Base-by-base conservation (phyloP, 2,888 invertebrate genomes). In the Calephelis perditalis region DNA sequence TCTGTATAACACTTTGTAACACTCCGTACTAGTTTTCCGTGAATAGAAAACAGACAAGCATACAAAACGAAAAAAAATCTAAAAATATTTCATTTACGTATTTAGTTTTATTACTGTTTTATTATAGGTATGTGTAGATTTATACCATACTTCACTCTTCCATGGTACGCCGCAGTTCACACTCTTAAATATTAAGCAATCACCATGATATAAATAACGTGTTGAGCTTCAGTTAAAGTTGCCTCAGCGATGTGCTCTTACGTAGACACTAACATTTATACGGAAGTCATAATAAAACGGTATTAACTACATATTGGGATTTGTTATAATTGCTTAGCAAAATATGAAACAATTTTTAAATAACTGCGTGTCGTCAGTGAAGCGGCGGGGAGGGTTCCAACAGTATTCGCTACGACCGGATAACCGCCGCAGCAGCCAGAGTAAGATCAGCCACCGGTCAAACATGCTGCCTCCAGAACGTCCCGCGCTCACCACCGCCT, bases 401-500 rank as follows among this genome's bases (percentile, higher is more conserved):
- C 47, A 45, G 12, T 47, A 44, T 44, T 15, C 35, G 8, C 5
- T 5, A 10, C 35, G 15, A 35, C 26, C 7, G 58, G 44, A 35
- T 26, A 36, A 36, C 36, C 67, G 46, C 46, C 47, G 56, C 64
- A 68, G 67, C 68, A 74, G 76, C 68, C 83, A 82, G 75, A 82
- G 77, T 81, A 77, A 73, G 75, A 67, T 74, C 78, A 76, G 81
- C 76, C 85, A 71, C 75, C 84, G 81, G 73, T 75, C 85, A 59
- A 77, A 79, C 72, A 90, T 91, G 91, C 78, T 90, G 82, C 89
- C 90, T 71, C 81, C 84, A 66, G 88, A 89, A 81, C 82, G 86
- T 73, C 73, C 79, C 73, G 82, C 80, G 67, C 82, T 81, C 67
- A 84, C 83, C 71, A 79, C 81, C 73, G 84, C 86, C 76, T 78